Evolutionary conservation across 2,888 invertebrate genomes (phyloP).

Genomic region (Esperia sulphurella): DNA sequence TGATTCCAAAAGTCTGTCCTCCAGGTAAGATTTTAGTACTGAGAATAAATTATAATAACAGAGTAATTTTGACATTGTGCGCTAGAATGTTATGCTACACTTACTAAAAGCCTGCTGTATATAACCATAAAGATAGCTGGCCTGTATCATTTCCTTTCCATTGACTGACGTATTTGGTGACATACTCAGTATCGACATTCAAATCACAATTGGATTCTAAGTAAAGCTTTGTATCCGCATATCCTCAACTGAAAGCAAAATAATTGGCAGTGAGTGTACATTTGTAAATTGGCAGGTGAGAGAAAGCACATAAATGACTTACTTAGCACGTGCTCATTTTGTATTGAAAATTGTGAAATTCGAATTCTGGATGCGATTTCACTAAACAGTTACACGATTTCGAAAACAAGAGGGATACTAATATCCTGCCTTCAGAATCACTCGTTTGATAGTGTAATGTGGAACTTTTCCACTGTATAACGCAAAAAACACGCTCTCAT

Average conservation of each 20-base stretch:
- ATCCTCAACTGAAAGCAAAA: slow-evolving; percentile 17
- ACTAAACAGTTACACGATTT: slow-evolving; percentile 42
- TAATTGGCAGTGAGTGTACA: slow-evolving; percentile 33
- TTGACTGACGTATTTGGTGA: no score
- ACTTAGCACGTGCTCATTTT: slow-evolving; percentile 49
- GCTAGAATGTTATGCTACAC: no score
- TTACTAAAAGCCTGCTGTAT: no score
- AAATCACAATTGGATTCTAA: no score
- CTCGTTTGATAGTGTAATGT: slow-evolving; percentile 37
- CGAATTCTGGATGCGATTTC: slow-evolving; percentile 48
- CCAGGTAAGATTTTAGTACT: no score
- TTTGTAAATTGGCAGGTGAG: slow-evolving; percentile 44
- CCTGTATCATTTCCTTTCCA: no score
- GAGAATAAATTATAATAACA: no score
- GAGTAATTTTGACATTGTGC: no score
- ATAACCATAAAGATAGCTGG: no score
- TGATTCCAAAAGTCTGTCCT: no score
- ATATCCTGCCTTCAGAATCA: slow-evolving; percentile 42
- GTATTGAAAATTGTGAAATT: slow-evolving; percentile 47
- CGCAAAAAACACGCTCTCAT: slow-evolving; percentile 35
- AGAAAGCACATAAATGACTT: slow-evolving; percentile 48
- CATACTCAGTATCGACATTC: no score
- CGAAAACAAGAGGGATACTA: slow-evolving; percentile 27
- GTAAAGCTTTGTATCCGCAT: no score
- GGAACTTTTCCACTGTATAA: slow-evolving; percentile 41